Evolutionary conservation across 1,140 invertebrate species (phyloP).

Genomic region (Epicauta chinensis): DNA sequence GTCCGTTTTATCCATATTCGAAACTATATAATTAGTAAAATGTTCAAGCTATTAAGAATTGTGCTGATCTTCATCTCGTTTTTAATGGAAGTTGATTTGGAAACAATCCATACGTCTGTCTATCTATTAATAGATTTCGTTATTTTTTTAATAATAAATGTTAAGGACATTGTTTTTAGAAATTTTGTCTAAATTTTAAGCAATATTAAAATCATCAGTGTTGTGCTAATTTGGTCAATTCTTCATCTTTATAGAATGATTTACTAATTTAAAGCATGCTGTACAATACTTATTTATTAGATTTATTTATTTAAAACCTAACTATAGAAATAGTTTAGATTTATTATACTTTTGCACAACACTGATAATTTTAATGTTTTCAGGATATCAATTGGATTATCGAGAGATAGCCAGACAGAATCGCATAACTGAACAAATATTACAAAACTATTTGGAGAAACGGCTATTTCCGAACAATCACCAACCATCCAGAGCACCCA

Average conservation of each 20-base stretch:
- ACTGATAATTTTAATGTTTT: conserved; percentile 21
- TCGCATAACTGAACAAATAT: conserved; percentile 63
- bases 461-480: conserved; percentile 50
- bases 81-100: too few species aligned
- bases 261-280: not conserved
- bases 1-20: too few species aligned
- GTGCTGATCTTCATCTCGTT: too few species aligned
- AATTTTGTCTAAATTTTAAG: not conserved
- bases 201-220: conserved; percentile 15
- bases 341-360: conserved; percentile 5
- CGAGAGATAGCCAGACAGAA: conserved; percentile 61
- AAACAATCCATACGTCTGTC: too few species aligned
- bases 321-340: too few species aligned
- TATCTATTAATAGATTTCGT: too few species aligned
- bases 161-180: too few species aligned
- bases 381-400: conserved; percentile 39
- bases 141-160: too few species aligned
- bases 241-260: not conserved
- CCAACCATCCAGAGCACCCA: conserved; percentile 47
- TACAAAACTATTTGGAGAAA: conserved; percentile 61
- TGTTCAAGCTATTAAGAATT: too few species aligned
- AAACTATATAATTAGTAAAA: too few species aligned
- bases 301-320: not conserved
- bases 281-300: not conserved
- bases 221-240: conserved; percentile 1